phyloP scores from a whole-genome alignment of 2,113 vertebrate genomes.

The Serilophus lunatus region DNA sequence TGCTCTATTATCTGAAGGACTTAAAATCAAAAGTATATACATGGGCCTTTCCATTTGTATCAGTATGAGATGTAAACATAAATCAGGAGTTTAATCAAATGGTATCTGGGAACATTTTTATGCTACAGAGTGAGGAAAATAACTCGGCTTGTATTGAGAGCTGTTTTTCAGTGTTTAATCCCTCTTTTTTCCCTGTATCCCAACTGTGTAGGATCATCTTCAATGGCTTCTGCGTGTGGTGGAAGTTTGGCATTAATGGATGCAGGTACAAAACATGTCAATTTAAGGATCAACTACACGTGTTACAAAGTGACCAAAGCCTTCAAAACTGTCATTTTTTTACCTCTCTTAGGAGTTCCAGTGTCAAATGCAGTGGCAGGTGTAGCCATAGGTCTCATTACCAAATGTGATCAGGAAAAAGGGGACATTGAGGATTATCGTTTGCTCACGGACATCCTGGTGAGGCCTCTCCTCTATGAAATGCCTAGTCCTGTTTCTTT shows the following conservation, averaged over 20 bases:
- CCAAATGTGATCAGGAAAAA: constrained; percentile 78
- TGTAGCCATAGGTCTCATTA: constrained; percentile 90
- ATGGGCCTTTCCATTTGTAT: not conserved
- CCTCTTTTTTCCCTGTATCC: not conserved
- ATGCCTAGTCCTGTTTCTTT: not conserved
- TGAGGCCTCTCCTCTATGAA: constrained; percentile 45
- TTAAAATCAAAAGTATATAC: not conserved
- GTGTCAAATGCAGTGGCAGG: constrained; percentile 90
- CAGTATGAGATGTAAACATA: not conserved
- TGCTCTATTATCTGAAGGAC: not conserved
- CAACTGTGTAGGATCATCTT: constrained; percentile 85
- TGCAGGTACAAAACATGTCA: constrained; percentile 79
- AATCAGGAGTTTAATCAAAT: not conserved
- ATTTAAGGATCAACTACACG: not conserved
- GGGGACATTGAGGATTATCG: constrained; percentile 89
- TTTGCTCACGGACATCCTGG: constrained; percentile 94
- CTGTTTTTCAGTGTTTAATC: not conserved
- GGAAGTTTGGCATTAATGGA: constrained; percentile 97
- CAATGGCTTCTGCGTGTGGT: constrained; percentile 94
- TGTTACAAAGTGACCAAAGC: not conserved
- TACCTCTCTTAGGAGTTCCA: constrained; percentile 83
- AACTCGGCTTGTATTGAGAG: not conserved
- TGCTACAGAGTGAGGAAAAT: not conserved
- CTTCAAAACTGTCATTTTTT: not conserved
- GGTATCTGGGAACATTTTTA: not conserved